A percentile compares a stretch with the other conserved stretches of the same genome.
Evolutionary conservation across 1,140 invertebrate species (phyloP).

Genomic region (Pogonognathellus flavescens): DNA sequence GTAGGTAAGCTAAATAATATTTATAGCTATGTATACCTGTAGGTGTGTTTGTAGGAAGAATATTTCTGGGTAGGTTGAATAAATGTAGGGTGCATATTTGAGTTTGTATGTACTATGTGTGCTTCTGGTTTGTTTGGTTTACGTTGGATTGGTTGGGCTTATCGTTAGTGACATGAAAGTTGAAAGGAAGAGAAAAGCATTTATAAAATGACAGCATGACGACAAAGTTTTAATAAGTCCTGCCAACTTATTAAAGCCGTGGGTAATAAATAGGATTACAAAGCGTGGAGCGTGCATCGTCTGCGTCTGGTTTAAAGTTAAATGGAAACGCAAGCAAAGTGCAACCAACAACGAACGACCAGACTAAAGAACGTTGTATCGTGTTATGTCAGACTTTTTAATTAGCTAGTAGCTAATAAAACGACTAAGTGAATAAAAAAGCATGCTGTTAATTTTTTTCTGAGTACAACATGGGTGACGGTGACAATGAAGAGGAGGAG

Average conservation of each 20-base stretch:
- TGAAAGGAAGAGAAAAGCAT: constrained; percentile 12
- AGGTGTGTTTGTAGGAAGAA: no score
- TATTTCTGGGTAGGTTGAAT: no score
- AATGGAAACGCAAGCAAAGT: constrained; percentile 30
- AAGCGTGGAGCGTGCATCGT: constrained; percentile 33
- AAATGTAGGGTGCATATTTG: background rate
- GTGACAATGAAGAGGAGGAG: constrained; percentile 47
- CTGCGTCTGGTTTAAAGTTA: constrained; percentile 17
- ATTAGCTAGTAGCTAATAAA: constrained; percentile 38
- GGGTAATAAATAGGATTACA: constrained; percentile 47
- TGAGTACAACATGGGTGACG: constrained; percentile 39
- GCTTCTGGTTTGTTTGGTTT: constrained; percentile 20
- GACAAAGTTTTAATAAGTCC: constrained; percentile 36
- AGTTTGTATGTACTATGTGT: background rate
- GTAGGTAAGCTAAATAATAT: no score
- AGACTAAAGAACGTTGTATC: constrained; percentile 5
- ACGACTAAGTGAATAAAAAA: constrained; percentile 36
- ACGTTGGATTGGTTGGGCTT: constrained; percentile 15
- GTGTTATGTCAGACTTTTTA: constrained; percentile 39
- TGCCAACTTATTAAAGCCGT: constrained; percentile 45
- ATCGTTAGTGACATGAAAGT: constrained; percentile 23
- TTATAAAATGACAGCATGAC: constrained; percentile 31
- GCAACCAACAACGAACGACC: constrained; percentile 11
- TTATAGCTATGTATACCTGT: no score
- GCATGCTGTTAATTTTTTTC: constrained; percentile 34